Base-by-base conservation (phyloP, 2,797 vertebrate species). In the Hippocampus kuda region DNA sequence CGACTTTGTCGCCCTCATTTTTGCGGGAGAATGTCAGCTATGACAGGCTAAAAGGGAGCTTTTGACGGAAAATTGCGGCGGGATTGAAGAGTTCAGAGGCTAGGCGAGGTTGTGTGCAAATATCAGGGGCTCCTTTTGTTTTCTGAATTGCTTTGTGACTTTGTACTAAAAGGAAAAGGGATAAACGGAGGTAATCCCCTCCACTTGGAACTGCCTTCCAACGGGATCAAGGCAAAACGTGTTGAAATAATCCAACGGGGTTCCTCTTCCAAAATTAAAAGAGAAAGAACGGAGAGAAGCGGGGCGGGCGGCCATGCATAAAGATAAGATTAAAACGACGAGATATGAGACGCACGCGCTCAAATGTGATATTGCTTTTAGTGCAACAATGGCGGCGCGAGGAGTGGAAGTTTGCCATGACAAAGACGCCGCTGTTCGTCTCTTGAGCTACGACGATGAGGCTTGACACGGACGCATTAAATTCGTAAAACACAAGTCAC, bases 181-280 rank as follows among this genome's bases (percentile, higher is more conserved):
- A 84, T 88, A 86, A 84, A 84, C 81, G 30, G 27, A 72, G 70
- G 56, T 85, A 87, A 89, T 88, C 85, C 84, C 70, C 78, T 79
- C 77, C 75, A 80, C 81, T 88, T 75, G 70, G 84, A 88, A 83
- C 81, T 70, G 74, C 76, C 83, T 84, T 84, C 79, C 72, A 74
- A 78, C 3, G 27, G 83, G 81, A 90, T 85, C 75, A 84, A 78
- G 75, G 68, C 68, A 70, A 82, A 85, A 83, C 79, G 77, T 85
- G 81, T 79, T 79, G 70, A 81, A 88, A 87, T 88, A 86, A 86
- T 85, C 83, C 82, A 82, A 71, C 67, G 77, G 73, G 77, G 72
- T 80, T 84, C 16, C 79, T 53, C 54, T 70, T 76, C 73, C 75
- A 73, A 79, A 78, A 75, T 72, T 76, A 81, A 80, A 85, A 81